These are phyloP conservation scores for Amblyteles armatorius DNA, from an alignment of 2,888 invertebrate genomes.

Conservation along the genomic window DNA sequence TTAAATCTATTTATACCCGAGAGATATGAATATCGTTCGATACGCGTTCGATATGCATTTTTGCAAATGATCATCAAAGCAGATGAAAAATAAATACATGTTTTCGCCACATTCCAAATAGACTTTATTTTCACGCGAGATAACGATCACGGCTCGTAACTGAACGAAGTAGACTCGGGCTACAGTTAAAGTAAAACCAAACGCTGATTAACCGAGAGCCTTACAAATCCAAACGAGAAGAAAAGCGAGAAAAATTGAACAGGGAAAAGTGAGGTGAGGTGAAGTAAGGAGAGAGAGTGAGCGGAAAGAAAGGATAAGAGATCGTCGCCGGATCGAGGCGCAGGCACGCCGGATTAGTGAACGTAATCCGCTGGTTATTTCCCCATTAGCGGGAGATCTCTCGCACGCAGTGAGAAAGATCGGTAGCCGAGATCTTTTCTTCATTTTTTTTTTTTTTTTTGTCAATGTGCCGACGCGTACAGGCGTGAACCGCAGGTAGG, in stretches of 20 bases:
- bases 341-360: conserved; percentile 75
- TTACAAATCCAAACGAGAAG: too few relatives aligned
- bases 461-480: conserved; percentile 21
- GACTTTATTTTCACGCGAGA: not conserved
- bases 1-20: conserved; percentile 19
- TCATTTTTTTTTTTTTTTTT: not conserved
- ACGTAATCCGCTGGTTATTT: conserved; percentile 82
- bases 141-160: not conserved
- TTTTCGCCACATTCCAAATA: not conserved
- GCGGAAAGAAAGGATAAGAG: conserved; percentile 64
- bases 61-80: not conserved
- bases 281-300: not conserved
- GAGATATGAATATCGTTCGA: not conserved
- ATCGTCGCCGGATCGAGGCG: conserved; percentile 72
- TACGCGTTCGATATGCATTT: not conserved
- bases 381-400: conserved; percentile 78
- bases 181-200: too few relatives aligned
- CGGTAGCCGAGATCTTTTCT: conserved; percentile 72
- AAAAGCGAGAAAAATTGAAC: too few relatives aligned
- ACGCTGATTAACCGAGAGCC: too few relatives aligned
- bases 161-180: too few relatives aligned
- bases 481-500: conserved; percentile 68
- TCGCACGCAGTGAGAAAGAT: conserved; percentile 67
- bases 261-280: conserved; percentile 1
- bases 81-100: too few relatives aligned